phyloP scores from a whole-genome alignment of 2,888 invertebrate genomes.

The Aporophyla nigra region DNA sequence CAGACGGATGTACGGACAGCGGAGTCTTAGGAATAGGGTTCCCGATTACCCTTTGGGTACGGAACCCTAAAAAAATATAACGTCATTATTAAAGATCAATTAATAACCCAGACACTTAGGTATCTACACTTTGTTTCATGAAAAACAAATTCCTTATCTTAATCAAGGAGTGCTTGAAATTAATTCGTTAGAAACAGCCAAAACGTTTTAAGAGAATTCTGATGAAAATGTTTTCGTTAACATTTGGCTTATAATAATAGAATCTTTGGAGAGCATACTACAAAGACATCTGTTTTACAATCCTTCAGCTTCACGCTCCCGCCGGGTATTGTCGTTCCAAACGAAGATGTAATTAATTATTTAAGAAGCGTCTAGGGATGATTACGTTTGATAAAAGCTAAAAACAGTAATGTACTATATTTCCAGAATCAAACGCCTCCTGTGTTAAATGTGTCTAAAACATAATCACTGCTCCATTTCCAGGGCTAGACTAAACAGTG shows the following conservation, averaged over 20 bases:
- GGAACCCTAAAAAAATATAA: background rate
- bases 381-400: background rate
- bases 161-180: conserved; percentile 19
- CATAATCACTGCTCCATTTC: background rate
- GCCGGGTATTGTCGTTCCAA: conserved; percentile 8
- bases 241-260: conserved; percentile 23
- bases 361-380: background rate
- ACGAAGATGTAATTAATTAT: conserved; percentile 29
- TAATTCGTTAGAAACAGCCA: conserved; percentile 2
- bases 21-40: too few relatives aligned
- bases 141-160: conserved; percentile 1
- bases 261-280: conserved; percentile 22
- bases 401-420: background rate
- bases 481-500: conserved; percentile 34
- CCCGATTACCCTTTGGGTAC: too few relatives aligned
- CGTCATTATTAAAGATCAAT: background rate
- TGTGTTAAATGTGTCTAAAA: background rate
- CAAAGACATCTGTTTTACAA: conserved; percentile 33
- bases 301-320: conserved; percentile 10
- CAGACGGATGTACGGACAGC: too few relatives aligned
- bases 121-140: background rate
- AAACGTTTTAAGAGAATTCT: conserved; percentile 2
- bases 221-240: conserved; percentile 26
- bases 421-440: background rate
- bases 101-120: background rate